Evolutionary conservation across 2,888 invertebrate species (phyloP).

Genomic region (Xylota segnis): DNA sequence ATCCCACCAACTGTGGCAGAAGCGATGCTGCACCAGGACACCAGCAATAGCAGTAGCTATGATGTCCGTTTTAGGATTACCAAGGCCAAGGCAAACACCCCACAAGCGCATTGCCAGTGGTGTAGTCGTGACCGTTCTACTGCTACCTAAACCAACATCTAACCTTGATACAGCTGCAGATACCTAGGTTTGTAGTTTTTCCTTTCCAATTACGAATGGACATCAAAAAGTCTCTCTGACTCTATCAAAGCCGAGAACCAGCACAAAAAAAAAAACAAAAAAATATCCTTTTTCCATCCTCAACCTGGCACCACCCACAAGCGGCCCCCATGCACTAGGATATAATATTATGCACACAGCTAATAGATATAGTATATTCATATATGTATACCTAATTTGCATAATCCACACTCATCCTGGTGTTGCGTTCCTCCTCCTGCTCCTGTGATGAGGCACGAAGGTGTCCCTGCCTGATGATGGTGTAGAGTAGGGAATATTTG

Average conservation of each 20-base stretch:
- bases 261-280: neutral
- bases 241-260: neutral
- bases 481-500: conserved; percentile 9
- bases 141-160: conserved; percentile 28
- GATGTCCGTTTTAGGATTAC: conserved; percentile 49
- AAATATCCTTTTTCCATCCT: neutral
- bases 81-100: conserved; percentile 58
- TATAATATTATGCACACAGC: conserved; percentile 57
- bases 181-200: neutral
- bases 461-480: neutral
- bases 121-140: neutral
- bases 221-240: conserved; percentile 23
- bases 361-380: conserved; percentile 52
- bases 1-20: conserved; percentile 15
- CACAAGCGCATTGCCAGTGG: neutral
- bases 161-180: conserved; percentile 47
- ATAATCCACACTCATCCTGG: conserved; percentile 62
- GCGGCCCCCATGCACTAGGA: neutral
- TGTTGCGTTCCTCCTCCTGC: conserved; percentile 17
- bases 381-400: conserved; percentile 61
- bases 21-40: conserved; percentile 22
- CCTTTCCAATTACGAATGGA: conserved; percentile 22
- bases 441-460: neutral
- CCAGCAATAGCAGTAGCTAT: conserved; percentile 9
- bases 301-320: neutral